Conservation (phyloP, 1,140 invertebrate species). For the Ceratoteleas bidentatus region DNA sequence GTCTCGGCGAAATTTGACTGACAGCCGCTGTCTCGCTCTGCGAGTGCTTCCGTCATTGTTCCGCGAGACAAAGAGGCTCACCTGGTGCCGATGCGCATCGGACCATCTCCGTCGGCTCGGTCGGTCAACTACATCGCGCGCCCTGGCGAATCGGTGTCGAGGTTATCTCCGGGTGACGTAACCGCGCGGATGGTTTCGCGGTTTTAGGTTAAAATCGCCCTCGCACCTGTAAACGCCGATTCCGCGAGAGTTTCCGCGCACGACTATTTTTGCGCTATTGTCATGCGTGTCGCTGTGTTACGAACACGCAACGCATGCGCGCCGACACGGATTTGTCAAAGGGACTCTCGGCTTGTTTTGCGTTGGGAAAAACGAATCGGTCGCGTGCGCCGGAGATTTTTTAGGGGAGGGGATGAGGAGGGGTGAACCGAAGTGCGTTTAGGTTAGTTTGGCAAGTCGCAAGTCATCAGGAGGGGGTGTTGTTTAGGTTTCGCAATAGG, state of each 20-base stretch:
- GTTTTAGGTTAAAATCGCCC: background rate
- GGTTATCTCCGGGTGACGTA: constrained; percentile 36
- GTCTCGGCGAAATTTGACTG: background rate
- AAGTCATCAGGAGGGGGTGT: too few relatives aligned
- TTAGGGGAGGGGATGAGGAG: too few relatives aligned
- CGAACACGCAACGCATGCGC: too few relatives aligned
- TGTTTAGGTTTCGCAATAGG: too few relatives aligned
- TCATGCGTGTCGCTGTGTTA: too few relatives aligned
- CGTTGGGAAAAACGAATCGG: too few relatives aligned
- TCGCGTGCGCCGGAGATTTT: too few relatives aligned
- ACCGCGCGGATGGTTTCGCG: background rate
- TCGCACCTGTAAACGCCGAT: background rate
- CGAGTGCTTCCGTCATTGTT: background rate
- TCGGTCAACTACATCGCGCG: constrained; percentile 26
- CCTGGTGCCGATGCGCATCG: background rate
- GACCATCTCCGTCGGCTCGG: background rate
- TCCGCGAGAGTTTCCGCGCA: background rate
- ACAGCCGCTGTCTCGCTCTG: background rate
- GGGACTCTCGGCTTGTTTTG: too few relatives aligned
- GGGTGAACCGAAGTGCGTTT: too few relatives aligned
- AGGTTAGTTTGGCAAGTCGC: too few relatives aligned
- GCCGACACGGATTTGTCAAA: too few relatives aligned
- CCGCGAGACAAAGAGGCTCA: background rate
- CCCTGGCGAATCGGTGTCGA: constrained; percentile 29
- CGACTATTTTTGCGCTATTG: background rate